These are phyloP conservation scores for Darevskia mixta DNA, from an alignment of 2,797 vertebrate genomes.

Conservation along the genomic window DNA sequence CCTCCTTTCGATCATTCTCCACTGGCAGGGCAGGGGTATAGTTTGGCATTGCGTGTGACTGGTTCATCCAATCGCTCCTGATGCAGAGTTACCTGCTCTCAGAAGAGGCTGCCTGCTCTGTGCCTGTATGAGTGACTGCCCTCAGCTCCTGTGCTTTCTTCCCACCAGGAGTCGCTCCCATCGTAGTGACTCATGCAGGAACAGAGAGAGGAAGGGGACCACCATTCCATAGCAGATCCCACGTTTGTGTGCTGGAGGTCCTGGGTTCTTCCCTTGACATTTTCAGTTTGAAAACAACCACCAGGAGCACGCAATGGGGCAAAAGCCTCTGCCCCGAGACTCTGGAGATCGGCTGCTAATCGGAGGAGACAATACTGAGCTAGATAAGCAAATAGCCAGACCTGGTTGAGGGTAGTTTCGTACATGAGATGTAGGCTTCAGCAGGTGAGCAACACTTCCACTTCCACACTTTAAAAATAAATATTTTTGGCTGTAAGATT, in stretches of 20 bases:
- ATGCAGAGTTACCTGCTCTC: background rate
- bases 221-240: background rate
- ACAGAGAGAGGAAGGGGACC: background rate
- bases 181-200: background rate
- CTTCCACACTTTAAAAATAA: no score
- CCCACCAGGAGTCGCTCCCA: background rate
- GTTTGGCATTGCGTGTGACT: background rate
- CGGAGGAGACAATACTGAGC: background rate
- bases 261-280: background rate
- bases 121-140: background rate
- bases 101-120: background rate
- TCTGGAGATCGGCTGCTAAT: background rate
- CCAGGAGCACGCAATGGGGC: background rate
- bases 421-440: background rate
- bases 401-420: background rate
- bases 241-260: background rate
- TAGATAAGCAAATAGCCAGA: background rate
- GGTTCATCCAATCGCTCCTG: background rate
- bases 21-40: background rate
- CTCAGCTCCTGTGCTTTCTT: background rate
- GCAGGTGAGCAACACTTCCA: background rate
- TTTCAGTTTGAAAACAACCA: background rate
- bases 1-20: background rate
- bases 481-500: no score
- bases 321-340: background rate